Percentiles rank a stretch among this genome's conserved stretches.
Conservation (phyloP, 1,140 invertebrate species). For the Sitodiplosis mosellana region DNA sequence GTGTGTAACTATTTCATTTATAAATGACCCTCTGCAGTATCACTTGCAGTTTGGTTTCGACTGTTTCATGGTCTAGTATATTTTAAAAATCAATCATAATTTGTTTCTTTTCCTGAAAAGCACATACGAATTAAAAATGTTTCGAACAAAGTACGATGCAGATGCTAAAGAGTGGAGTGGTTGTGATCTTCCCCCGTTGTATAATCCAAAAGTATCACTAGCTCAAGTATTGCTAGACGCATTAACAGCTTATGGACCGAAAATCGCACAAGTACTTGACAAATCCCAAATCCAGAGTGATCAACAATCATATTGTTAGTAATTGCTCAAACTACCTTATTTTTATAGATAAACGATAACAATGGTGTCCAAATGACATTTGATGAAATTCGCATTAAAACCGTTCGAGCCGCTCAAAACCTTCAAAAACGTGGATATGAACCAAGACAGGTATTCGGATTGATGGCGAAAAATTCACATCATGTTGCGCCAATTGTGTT, state of each 20-base stretch:
- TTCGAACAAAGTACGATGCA: not conserved
- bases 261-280: not conserved
- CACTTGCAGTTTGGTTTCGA: too few species aligned
- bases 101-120: too few species aligned
- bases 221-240: not conserved
- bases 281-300: not conserved
- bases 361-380: not conserved
- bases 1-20: too few species aligned
- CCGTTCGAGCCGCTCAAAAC: slow-evolving; percentile 1
- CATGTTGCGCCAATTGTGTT: slow-evolving; percentile 7
- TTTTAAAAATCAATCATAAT: too few species aligned
- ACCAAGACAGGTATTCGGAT: not conserved
- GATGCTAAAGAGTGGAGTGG: not conserved
- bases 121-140: not conserved
- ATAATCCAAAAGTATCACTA: not conserved
- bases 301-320: too few species aligned
- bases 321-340: too few species aligned
- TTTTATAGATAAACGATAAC: not conserved
- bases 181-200: not conserved
- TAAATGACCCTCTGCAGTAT: too few species aligned
- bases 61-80: too few species aligned
- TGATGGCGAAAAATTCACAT: not conserved
- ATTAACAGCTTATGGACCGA: not conserved
- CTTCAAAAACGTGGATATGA: not conserved
- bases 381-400: not conserved